Conservation (phyloP, 2,797 vertebrate genomes). For the Microctenopoma steveboyesi region DNA sequence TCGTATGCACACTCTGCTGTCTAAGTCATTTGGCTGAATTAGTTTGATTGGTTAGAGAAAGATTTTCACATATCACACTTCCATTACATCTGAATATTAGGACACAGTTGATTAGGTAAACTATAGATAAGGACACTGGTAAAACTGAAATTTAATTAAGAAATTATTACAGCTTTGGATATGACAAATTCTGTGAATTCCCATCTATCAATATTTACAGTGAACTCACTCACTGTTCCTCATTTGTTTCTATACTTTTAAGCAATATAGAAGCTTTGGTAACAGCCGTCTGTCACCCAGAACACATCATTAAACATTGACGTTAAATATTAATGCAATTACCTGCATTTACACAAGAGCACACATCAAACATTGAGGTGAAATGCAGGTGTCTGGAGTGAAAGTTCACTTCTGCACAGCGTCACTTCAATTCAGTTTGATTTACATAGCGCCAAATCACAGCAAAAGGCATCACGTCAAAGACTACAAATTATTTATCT, state of each 20-base stretch:
- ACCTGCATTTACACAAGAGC: neutral
- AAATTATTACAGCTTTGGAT: neutral
- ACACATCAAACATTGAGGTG: neutral
- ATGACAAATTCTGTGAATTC: neutral
- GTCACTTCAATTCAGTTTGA: neutral
- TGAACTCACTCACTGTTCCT: neutral
- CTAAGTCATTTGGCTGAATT: conserved; percentile 24
- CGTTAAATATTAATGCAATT: neutral
- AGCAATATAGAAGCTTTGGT: neutral
- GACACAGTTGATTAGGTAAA: conserved; percentile 1
- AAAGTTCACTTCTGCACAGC: neutral
- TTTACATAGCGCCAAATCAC: no score
- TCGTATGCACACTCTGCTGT: conserved; percentile 32
- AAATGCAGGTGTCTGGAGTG: conserved; percentile 4
- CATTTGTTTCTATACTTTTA: neutral
- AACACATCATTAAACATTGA: neutral
- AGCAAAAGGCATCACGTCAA: neutral
- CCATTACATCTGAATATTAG: conserved; percentile 6
- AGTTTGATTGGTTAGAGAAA: conserved; percentile 17
- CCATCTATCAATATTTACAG: neutral
- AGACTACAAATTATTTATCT: neutral
- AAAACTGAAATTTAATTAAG: neutral
- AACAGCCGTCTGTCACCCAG: neutral
- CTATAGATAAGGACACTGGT: neutral
- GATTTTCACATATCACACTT: neutral